These are phyloP conservation scores for Colletes gigas DNA, from an alignment of 1,140 invertebrate species.

Conservation along the genomic window DNA sequence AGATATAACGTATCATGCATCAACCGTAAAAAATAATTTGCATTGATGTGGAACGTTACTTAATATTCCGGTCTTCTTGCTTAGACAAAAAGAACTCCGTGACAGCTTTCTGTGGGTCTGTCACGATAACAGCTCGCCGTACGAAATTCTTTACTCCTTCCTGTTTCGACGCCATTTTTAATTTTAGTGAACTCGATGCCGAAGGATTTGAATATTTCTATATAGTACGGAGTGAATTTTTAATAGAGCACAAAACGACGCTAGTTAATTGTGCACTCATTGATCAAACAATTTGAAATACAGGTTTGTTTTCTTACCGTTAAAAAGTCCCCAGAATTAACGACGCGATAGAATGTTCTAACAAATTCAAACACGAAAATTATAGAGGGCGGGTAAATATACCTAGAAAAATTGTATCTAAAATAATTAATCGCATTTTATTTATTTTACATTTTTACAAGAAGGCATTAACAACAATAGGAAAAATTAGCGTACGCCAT, in stretches of 20 bases:
- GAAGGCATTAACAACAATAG: constrained; percentile 26
- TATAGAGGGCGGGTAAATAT: constrained; percentile 1
- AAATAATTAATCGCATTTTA: constrained; percentile 60
- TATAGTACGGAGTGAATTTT: constrained; percentile 33
- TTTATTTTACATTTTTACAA: constrained; percentile 64
- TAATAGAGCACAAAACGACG: constrained; percentile 14
- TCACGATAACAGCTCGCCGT: constrained; percentile 52
- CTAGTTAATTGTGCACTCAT: constrained; percentile 40
- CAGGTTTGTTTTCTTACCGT: constrained; percentile 10
- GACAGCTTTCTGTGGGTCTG: constrained; percentile 59
- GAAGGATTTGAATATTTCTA: neutral
- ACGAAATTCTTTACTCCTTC: constrained; percentile 41
- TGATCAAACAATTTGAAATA: constrained; percentile 71
- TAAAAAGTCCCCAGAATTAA: constrained; percentile 27
- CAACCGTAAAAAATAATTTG: constrained; percentile 19
- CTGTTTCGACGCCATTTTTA: constrained; percentile 30
- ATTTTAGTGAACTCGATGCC: neutral
- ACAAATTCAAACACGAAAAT: neutral
- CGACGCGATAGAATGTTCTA: neutral
- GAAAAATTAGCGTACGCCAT: constrained; percentile 28
- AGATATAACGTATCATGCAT: neutral
- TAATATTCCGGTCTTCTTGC: constrained; percentile 55
- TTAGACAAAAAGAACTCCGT: constrained; percentile 68
- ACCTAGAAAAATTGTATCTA: constrained; percentile 55
- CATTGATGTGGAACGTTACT: constrained; percentile 55